phyloP scores from a whole-genome alignment of 35 echinoderm and acorn worm genomes.

The Holothuria glaberrima region DNA sequence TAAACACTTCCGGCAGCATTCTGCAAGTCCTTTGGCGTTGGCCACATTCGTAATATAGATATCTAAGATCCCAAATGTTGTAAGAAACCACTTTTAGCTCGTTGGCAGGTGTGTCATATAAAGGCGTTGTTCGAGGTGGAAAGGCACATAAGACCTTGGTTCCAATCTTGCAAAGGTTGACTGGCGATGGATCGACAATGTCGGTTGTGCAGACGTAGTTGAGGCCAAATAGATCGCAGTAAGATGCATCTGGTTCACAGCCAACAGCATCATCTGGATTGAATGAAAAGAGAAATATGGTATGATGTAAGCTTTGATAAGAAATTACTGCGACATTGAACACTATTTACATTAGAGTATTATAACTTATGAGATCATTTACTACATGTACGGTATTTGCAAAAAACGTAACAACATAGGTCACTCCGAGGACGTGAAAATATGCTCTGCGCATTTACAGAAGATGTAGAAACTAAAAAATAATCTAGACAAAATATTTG shows the following conservation, averaged over 20 bases:
- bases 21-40: constrained; percentile 91
- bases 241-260: constrained; percentile 67
- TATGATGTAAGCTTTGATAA: background rate
- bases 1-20: constrained; percentile 69
- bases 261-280: constrained; percentile 67
- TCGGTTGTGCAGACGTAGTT: constrained; percentile 66
- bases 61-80: constrained; percentile 91
- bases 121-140: constrained; percentile 53
- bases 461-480: too few relatives aligned
- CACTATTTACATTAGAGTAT: too few relatives aligned
- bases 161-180: constrained; percentile 70
- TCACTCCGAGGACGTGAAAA: too few relatives aligned
- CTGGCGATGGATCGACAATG: constrained; percentile 49
- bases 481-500: too few relatives aligned
- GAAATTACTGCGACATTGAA: too few relatives aligned
- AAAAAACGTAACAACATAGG: too few relatives aligned
- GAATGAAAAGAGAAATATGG: constrained; percentile 19
- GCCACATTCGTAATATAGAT: constrained; percentile 83
- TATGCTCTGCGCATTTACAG: too few relatives aligned
- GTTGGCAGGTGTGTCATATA: constrained; percentile 59
- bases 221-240: constrained; percentile 77
- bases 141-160: constrained; percentile 58
- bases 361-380: too few relatives aligned
- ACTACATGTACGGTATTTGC: too few relatives aligned
- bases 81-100: constrained; percentile 83